phyloP scores from a whole-genome alignment of 1,140 invertebrate species.

The Batillaria attramentaria region DNA sequence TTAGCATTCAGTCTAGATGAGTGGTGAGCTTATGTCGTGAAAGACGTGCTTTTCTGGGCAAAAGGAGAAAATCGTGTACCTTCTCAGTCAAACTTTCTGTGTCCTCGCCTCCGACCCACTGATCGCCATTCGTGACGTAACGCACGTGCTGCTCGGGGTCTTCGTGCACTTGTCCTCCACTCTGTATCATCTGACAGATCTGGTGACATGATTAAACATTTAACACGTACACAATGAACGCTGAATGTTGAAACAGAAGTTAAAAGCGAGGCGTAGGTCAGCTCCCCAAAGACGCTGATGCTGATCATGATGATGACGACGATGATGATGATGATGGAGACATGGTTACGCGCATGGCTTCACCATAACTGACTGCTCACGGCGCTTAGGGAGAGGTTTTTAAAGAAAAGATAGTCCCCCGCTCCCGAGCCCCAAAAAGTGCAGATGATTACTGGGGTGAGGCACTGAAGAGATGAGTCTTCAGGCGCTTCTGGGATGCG shows the following conservation, averaged over 20 bases:
- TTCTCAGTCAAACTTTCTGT: conserved; percentile 82
- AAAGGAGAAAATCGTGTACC: no score
- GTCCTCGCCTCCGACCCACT: conserved; percentile 95
- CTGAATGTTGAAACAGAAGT: neutral
- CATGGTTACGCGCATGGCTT: neutral
- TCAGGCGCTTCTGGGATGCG: no score
- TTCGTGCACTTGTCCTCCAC: conserved; percentile 64
- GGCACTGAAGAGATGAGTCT: no score
- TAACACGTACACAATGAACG: neutral
- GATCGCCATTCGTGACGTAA: conserved; percentile 83
- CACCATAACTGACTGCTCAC: neutral
- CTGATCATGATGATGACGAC: neutral
- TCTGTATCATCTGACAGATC: conserved; percentile 49
- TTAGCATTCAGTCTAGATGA: neutral
- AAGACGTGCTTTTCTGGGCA: neutral
- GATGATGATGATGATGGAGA: neutral
- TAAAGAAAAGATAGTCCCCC: no score
- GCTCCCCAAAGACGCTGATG: neutral
- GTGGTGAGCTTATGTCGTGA: neutral
- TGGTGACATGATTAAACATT: conserved; percentile 7
- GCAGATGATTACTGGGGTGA: no score
- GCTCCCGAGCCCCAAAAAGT: no score
- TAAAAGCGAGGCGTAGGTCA: neutral
- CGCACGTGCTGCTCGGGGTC: conserved; percentile 82
- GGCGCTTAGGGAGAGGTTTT: no score